phyloP scores from a whole-genome alignment of 23 tunicate species.

The Botrylloides violaceus region DNA sequence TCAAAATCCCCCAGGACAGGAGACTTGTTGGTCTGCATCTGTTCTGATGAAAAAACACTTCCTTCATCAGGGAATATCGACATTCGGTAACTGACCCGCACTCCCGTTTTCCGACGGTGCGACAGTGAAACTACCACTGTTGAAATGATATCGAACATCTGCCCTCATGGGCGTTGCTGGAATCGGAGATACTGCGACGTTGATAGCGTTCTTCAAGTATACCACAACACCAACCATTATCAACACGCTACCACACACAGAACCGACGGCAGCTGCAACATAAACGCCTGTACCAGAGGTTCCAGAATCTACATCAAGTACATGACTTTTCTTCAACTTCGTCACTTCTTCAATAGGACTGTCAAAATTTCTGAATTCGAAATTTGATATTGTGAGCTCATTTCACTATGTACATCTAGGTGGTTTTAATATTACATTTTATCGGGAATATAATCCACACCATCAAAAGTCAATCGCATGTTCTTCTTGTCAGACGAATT shows the following conservation, averaged over 20 bases:
- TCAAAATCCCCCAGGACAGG: too few species aligned
- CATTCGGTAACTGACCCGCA: slow-evolving; percentile 46
- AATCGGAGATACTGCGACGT: slow-evolving; percentile 44
- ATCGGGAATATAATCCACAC: slow-evolving; percentile 12
- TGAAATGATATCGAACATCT: slow-evolving; percentile 36
- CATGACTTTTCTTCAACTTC: background rate
- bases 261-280: slow-evolving; percentile 57
- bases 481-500: slow-evolving; percentile 1
- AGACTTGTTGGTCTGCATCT: too few species aligned
- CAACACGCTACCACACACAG: slow-evolving; percentile 40
- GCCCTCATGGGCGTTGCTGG: slow-evolving; percentile 41
- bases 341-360: background rate
- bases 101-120: slow-evolving; percentile 64
- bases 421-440: slow-evolving; percentile 16
- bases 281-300: slow-evolving; percentile 32
- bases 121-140: slow-evolving; percentile 22
- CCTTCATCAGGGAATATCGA: background rate
- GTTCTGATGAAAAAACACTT: too few species aligned
- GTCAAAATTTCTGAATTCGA: background rate
- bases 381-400: too few species aligned
- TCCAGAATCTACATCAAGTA: background rate
- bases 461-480: slow-evolving; percentile 22
- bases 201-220: slow-evolving; percentile 52
- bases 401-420: too few species aligned
- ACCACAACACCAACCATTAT: slow-evolving; percentile 43